Percentiles rank a stretch among this genome's conserved stretches.
phyloP scores from a whole-genome alignment of 2,113 vertebrate species.

The Anarrhichthys ocellatus region DNA sequence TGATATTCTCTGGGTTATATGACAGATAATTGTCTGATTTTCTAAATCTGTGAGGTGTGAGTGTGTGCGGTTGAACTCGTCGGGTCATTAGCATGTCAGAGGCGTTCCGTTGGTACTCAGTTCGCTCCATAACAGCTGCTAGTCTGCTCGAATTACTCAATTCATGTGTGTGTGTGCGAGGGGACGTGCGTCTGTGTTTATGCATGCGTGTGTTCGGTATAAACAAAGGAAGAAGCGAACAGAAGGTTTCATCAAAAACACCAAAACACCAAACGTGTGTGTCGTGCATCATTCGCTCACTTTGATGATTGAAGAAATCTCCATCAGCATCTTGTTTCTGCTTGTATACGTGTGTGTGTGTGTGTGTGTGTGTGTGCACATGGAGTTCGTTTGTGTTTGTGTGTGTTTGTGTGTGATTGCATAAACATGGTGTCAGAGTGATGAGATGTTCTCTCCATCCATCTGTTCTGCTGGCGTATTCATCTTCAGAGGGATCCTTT shows the following conservation, averaged over 20 bases:
- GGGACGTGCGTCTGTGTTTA: conserved; percentile 32
- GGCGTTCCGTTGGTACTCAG: conserved; percentile 54
- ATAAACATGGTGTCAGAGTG: conserved; percentile 73
- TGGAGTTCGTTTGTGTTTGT: conserved; percentile 43
- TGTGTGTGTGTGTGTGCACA: not conserved
- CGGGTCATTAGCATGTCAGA: conserved; percentile 72
- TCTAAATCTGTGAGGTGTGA: conserved; percentile 36
- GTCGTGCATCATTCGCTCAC: conserved; percentile 31
- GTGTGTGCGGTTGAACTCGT: conserved; percentile 51
- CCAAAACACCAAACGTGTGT: conserved; percentile 60
- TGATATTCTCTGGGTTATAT: conserved; percentile 50
- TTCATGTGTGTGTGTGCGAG: conserved; percentile 46
- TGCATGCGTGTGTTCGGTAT: conserved; percentile 28
- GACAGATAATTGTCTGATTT: conserved; percentile 52
- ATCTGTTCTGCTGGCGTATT: conserved; percentile 79
- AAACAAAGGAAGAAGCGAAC: conserved; percentile 70
- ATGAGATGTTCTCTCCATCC: conserved; percentile 76
- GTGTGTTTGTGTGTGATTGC: conserved; percentile 55
- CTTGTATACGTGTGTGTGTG: conserved; percentile 5
- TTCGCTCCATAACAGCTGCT: conserved; percentile 70
- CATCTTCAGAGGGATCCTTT: conserved; percentile 62
- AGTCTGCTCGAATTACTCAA: conserved; percentile 59
- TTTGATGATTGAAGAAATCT: conserved; percentile 69
- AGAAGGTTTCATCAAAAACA: conserved; percentile 69
- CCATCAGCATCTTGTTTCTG: conserved; percentile 46